These are phyloP conservation scores for Drosophila mayri DNA, from an alignment of 1,140 invertebrate species.

Conservation along the genomic window DNA sequence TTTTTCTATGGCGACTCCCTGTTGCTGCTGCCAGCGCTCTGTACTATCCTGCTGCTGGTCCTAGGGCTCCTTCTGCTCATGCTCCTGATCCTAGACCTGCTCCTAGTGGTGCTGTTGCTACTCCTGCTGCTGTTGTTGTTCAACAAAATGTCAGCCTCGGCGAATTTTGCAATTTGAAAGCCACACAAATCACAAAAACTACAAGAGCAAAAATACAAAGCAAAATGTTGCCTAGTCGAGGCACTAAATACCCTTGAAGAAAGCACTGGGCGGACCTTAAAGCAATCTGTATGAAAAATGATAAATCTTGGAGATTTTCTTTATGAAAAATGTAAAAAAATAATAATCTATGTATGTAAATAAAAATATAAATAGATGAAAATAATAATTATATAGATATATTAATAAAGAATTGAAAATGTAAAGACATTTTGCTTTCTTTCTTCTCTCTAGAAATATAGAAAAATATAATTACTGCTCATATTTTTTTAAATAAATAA, in stretches of 20 bases:
- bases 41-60: neutral
- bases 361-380: no score
- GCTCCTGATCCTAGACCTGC: neutral
- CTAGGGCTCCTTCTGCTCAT: neutral
- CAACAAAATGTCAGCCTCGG: slow-evolving; percentile 77
- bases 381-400: no score
- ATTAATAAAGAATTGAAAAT: no score
- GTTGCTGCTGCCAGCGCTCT: neutral
- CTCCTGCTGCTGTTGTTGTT: slow-evolving; percentile 43
- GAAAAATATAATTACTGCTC: neutral
- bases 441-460: neutral
- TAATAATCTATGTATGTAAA: no score
- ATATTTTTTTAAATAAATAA: no score
- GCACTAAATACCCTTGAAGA: neutral
- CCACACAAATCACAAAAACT: slow-evolving; percentile 77
- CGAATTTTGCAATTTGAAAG: slow-evolving; percentile 81
- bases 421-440: no score
- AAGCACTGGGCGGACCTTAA: neutral
- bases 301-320: no score
- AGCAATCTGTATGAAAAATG: neutral
- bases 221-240: slow-evolving; percentile 14
- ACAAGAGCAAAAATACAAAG: slow-evolving; percentile 15
- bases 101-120: neutral
- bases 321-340: no score
- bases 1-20: slow-evolving; percentile 21